Evolutionary conservation across 2,113 vertebrate genomes (phyloP).

Genomic region (Ceyx melanurus): DNA sequence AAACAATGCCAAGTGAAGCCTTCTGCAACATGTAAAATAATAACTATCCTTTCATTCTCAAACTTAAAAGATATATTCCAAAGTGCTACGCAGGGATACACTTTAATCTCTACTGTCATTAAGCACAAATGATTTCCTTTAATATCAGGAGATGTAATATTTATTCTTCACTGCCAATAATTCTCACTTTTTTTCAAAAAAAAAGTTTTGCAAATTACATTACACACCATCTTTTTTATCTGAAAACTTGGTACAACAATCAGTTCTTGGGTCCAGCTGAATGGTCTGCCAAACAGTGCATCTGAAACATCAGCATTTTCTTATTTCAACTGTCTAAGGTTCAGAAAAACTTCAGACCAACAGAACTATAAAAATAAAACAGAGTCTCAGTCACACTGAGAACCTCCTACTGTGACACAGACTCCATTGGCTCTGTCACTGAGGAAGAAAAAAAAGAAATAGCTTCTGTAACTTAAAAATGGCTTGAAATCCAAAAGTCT

Average conservation of each 20-base stretch:
- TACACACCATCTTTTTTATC: not conserved
- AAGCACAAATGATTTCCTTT: not conserved
- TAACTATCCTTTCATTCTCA: not conserved
- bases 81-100: not conserved
- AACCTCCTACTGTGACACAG: slow-evolving; percentile 8
- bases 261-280: not conserved
- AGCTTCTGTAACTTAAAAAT: slow-evolving; percentile 2
- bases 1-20: not conserved
- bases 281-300: not conserved
- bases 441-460: not conserved
- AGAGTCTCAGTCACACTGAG: slow-evolving; percentile 12
- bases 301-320: not conserved
- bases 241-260: not conserved
- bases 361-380: slow-evolving; percentile 24
- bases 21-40: not conserved
- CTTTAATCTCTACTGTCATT: not conserved
- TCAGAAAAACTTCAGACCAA: slow-evolving; percentile 17
- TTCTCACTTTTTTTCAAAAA: not conserved
- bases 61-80: not conserved
- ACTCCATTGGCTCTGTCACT: not conserved
- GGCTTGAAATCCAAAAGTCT: not conserved
- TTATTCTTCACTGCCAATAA: not conserved
- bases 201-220: not conserved
- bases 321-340: not conserved
- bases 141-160: not conserved